Conservation (phyloP, 2,113 vertebrate species). For the Sphyrna mokarran region DNA sequence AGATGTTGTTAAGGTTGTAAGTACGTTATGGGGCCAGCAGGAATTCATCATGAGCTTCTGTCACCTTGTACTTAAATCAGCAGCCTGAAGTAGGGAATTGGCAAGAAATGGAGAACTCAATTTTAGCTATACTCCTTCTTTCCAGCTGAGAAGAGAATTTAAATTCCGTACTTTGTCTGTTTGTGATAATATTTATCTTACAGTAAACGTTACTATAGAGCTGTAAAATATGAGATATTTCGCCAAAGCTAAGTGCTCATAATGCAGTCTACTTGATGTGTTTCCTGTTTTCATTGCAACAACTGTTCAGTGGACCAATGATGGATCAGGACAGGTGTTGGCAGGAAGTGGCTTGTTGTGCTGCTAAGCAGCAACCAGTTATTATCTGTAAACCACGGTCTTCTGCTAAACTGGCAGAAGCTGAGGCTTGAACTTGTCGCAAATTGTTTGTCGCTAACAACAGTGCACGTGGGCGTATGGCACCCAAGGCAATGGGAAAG, state of each 20-base stretch:
- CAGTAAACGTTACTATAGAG: not conserved
- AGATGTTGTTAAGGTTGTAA: not conserved
- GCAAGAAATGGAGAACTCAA: not conserved
- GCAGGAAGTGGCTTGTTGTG: slow-evolving; percentile 45
- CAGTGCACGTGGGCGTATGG: slow-evolving; percentile 39
- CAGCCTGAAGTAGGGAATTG: not conserved
- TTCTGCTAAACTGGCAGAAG: slow-evolving; percentile 42
- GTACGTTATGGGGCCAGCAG: not conserved
- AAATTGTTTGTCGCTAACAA: slow-evolving; percentile 39
- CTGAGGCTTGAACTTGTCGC: slow-evolving; percentile 8
- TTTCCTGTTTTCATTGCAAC: slow-evolving; percentile 68
- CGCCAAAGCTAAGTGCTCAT: slow-evolving; percentile 47
- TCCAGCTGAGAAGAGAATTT: not conserved
- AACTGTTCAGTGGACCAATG: slow-evolving; percentile 53
- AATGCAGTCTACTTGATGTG: slow-evolving; percentile 57
- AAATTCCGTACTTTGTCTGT: not conserved
- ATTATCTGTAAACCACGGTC: slow-evolving; percentile 53
- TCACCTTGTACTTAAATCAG: not conserved
- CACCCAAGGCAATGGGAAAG: slow-evolving; percentile 29
- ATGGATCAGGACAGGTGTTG: slow-evolving; percentile 48
- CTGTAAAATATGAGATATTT: not conserved
- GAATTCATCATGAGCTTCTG: not conserved
- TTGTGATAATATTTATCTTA: not conserved
- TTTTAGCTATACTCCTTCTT: not conserved
- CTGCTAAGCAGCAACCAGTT: slow-evolving; percentile 49